These are phyloP conservation scores for Dermatemys mawii DNA, from an alignment of 2,113 vertebrate species.

Conservation along the genomic window DNA sequence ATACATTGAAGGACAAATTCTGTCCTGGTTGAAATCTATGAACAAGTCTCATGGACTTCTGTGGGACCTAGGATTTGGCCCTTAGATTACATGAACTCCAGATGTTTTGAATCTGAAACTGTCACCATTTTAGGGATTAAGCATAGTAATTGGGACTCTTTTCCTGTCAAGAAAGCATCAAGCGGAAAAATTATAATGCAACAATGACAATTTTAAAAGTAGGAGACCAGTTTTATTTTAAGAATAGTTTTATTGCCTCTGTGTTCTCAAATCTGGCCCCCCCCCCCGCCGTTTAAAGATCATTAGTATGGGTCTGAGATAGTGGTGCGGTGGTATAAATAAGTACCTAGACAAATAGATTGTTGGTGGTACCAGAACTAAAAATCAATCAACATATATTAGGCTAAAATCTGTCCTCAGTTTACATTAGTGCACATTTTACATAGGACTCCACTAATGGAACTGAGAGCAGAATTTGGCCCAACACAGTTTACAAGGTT, in stretches of 20 bases:
- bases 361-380: background rate
- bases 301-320: background rate
- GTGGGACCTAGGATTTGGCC: rapidly evolving
- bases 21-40: background rate
- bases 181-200: constrained; percentile 3
- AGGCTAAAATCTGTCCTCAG: background rate
- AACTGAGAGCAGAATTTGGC: background rate
- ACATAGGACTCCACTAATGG: background rate
- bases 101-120: background rate
- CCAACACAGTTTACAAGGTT: background rate
- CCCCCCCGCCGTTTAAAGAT: background rate
- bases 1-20: background rate
- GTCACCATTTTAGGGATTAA: background rate
- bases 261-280: background rate
- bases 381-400: background rate
- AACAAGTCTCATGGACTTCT: background rate
- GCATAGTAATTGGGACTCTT: background rate
- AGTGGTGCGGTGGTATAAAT: background rate
- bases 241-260: background rate
- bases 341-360: background rate
- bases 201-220: background rate
- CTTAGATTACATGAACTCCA: background rate
- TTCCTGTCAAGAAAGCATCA: background rate
- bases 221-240: background rate
- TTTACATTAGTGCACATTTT: rapidly evolving